These are phyloP conservation scores for Metalampra italica DNA, from an alignment of 2,888 invertebrate genomes.

Conservation along the genomic window DNA sequence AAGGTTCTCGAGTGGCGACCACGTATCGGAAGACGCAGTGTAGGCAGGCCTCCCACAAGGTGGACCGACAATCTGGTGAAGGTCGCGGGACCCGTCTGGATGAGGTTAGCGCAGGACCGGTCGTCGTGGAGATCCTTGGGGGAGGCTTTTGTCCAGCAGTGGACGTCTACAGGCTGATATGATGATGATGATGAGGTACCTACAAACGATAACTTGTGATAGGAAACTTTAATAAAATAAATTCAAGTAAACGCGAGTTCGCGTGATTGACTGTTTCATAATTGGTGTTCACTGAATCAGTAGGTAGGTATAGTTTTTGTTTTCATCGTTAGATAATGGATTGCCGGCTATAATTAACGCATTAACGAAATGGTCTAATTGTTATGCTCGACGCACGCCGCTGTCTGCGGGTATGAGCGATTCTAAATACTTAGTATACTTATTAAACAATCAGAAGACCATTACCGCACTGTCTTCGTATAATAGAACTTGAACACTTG, in stretches of 20 bases:
- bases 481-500: conserved; percentile 12
- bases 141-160: too few relatives aligned
- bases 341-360: not conserved
- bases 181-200: too few relatives aligned
- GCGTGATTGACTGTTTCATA: conserved; percentile 15
- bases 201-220: too few relatives aligned
- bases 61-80: too few relatives aligned
- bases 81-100: too few relatives aligned
- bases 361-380: not conserved
- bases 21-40: too few relatives aligned
- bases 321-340: not conserved
- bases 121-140: too few relatives aligned
- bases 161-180: too few relatives aligned
- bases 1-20: too few relatives aligned
- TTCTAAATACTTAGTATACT: not conserved
- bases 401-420: not conserved
- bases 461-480: conserved; percentile 3
- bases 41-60: too few relatives aligned
- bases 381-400: not conserved
- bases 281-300: conserved; percentile 1
- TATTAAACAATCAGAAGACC: conserved; percentile 4
- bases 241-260: conserved; percentile 15
- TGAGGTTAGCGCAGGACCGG: too few relatives aligned
- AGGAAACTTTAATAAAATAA: not conserved
- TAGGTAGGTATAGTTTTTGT: conserved; percentile 1